Evolutionary conservation across 2,888 invertebrate genomes (phyloP).

Genomic region (Tenthredo scrophulariae): DNA sequence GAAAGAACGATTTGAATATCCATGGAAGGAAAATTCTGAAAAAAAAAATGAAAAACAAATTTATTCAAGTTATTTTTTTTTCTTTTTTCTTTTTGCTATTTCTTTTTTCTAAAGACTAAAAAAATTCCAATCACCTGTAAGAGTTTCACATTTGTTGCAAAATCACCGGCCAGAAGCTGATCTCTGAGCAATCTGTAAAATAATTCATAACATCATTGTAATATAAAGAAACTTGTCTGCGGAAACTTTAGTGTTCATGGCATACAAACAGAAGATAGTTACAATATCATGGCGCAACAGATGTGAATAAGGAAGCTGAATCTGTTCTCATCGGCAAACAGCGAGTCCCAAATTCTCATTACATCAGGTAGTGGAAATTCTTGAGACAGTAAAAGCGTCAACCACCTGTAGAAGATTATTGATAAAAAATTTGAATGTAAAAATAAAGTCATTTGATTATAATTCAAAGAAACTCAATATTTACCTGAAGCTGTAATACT

Average conservation of each 20-base stretch:
- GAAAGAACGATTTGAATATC: slow-evolving; percentile 92
- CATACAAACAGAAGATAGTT: slow-evolving; percentile 78
- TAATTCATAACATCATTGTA: slow-evolving; percentile 44
- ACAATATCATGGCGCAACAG: slow-evolving; percentile 99
- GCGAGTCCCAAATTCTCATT: slow-evolving; percentile 97
- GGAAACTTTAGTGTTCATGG: slow-evolving; percentile 21
- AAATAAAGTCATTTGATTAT: not conserved
- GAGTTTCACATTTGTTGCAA: slow-evolving; percentile 95
- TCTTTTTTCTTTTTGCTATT: not conserved
- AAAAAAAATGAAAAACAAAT: slow-evolving; percentile 11
- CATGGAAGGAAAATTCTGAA: slow-evolving; percentile 90
- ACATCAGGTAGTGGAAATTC: slow-evolving; percentile 99
- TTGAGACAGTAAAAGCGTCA: slow-evolving; percentile 96
- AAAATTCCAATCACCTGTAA: slow-evolving; percentile 83
- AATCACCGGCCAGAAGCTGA: slow-evolving; percentile 92
- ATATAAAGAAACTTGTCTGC: not conserved
- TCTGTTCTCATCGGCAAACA: slow-evolving; percentile 93
- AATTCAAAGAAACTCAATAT: slow-evolving; percentile 17
- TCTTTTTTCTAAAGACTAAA: not conserved
- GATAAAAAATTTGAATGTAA: too few relatives aligned
- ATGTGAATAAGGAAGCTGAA: slow-evolving; percentile 95
- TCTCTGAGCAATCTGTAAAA: slow-evolving; percentile 88
- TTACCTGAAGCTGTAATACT: slow-evolving; percentile 96
- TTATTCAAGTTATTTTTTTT: not conserved
- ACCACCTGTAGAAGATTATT: slow-evolving; percentile 86